Conservation (phyloP, 2,797 vertebrate species). For the Pseudochirops corinnae region DNA sequence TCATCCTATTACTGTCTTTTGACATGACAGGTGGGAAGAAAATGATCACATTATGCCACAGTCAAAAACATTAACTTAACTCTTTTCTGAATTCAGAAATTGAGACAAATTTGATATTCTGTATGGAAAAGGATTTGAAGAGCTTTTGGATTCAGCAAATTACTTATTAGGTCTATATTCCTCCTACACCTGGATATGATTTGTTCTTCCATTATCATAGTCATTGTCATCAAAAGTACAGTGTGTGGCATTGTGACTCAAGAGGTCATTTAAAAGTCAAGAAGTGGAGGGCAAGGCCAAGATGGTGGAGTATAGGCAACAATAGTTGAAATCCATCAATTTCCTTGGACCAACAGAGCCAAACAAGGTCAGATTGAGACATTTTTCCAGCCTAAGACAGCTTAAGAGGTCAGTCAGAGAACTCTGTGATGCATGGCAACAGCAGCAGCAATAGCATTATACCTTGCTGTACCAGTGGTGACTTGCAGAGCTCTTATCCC, state of each 20-base stretch:
- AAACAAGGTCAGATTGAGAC: neutral
- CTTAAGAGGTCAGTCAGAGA: neutral
- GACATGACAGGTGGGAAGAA: neutral
- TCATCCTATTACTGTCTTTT: neutral
- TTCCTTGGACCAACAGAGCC: neutral
- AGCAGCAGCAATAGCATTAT: neutral
- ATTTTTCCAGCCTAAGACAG: too few species aligned
- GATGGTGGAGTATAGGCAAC: neutral
- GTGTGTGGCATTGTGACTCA: neutral
- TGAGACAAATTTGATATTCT: neutral
- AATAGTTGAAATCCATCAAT: neutral
- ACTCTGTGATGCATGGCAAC: neutral
- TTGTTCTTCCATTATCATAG: neutral
- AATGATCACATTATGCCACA: neutral
- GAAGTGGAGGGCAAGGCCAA: neutral
- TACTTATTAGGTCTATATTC: neutral
- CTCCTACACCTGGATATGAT: neutral
- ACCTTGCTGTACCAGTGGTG: neutral
- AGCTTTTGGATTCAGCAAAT: neutral
- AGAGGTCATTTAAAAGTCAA: neutral
- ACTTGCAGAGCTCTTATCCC: neutral
- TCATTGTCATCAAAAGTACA: neutral
- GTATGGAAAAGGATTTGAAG: neutral
- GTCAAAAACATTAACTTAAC: neutral
- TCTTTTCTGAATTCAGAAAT: neutral